These are phyloP conservation scores for Leucophenga maculata DNA, from an alignment of 2,888 invertebrate species.

Conservation along the genomic window DNA sequence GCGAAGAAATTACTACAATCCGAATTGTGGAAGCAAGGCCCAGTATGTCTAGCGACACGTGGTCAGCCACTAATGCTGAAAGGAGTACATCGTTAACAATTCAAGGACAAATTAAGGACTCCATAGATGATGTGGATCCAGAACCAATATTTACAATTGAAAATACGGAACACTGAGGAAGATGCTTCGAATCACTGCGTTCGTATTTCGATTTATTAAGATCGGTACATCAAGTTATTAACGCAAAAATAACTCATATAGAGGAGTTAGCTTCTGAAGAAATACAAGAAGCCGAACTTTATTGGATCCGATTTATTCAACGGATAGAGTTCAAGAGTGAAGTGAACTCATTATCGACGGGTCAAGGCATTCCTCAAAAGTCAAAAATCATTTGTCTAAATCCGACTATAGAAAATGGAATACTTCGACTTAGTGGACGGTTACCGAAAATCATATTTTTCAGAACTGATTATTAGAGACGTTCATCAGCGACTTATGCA, in stretches of 20 bases:
- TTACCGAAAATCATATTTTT: neutral
- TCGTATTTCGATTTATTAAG: too few relatives aligned
- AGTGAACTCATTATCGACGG: neutral
- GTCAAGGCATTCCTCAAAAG: neutral
- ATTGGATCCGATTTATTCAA: neutral
- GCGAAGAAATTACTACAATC: too few relatives aligned
- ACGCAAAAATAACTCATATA: too few relatives aligned
- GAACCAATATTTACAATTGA: neutral
- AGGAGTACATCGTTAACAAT: neutral
- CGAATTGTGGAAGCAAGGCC: too few relatives aligned
- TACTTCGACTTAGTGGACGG: neutral
- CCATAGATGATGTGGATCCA: neutral
- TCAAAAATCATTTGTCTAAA: neutral
- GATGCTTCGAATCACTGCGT: neutral
- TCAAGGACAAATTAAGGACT: neutral
- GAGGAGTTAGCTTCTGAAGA: neutral
- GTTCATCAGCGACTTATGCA: conserved; percentile 5
- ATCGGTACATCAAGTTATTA: too few relatives aligned
- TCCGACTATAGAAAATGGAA: neutral
- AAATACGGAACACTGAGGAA: neutral
- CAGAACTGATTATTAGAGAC: neutral
- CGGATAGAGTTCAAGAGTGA: too few relatives aligned
- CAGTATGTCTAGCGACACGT: neutral
- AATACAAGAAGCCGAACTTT: neutral
- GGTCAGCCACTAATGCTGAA: neutral